Evolutionary conservation across 2,113 vertebrate species (phyloP), one percentile per base, ranked within the genome.

Genomic region (Damaliscus lunatus): DNA sequence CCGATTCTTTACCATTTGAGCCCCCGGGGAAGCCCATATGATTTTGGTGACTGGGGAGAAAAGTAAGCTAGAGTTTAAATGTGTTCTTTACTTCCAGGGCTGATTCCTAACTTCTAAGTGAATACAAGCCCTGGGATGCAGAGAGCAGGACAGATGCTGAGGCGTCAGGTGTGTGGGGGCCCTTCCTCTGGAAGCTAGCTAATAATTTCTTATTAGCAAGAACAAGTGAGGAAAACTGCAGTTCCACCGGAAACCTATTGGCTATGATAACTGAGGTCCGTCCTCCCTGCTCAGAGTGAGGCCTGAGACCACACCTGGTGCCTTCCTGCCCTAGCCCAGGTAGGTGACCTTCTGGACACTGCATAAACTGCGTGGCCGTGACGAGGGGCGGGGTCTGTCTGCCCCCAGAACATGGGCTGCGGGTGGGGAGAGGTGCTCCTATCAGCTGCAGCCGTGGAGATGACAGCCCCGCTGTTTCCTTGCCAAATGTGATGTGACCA

Each of bases 201-300:
- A 60, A 40, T 89, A 71, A 52, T 19, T 86, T 71, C 91, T 83
- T 67, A 67, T 96, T 67, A 91, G 59, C 86, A 85, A 57, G 81
- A 94, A 25, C n/a, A 48, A 62, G 59, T 64, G 53, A 55, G 11
- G 55, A 53, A 27, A 33, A 29, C 31, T 13, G 33, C 2, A 23
- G 33, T 87, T 92, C 10, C 52, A 6, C n/a, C 15, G 11, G 88
- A 88, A 87, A 27, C 43, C 57, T 25, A 3, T 11, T 29, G 40
- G 25, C 7, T 31, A 2, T 31, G n/a, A 50, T 89, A 23, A 48
- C 60, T 43, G 85, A 17, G 9, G 9, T 5, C 1, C 7, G 3
- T 1, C 52, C 14, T 33, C 29, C 31, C 40, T 0, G 15, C 83
- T 43, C 52, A 21, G 25, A 8, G 1, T 2, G 57, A 60, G 90